Base-by-base conservation (phyloP, 2,888 invertebrate species). In the Argyra leucocephala region DNA sequence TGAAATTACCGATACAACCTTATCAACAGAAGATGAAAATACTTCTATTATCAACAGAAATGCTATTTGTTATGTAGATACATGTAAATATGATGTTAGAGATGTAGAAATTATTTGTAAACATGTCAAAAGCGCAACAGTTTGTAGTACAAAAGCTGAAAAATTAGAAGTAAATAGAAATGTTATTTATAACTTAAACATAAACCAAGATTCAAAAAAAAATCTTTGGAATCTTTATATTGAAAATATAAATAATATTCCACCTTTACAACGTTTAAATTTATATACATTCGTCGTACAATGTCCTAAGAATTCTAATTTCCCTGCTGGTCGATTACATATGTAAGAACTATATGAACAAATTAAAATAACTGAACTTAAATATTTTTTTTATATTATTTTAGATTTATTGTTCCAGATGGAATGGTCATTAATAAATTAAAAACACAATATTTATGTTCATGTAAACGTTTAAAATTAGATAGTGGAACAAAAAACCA, bases 1-100 rank as follows among this genome's bases (percentile, higher is more conserved):
- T 1, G 87, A 88, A 68, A 74, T 80, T 76, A 71, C 83, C 76
- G 72, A 80, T 75, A 69, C 79, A 70, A 68, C 78, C 67, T 74
- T 77, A 3, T 69, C 79, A 31, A 74, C 77, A 12, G 74, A 78
- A 69, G 78, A 79, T 64, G 69, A 69, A 1, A 77, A 79, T 62
- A 76, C 78, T 1, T 74, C 77, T 1, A 72, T 75, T 60, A 73
- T 77, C 6, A 75, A 74, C 58, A 71, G 75, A 59, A 74, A 75
- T 62, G 74, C 76, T 1, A 67, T 72, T 21, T 76, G 76, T 58
- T 73, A 71, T 69, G 74, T 74, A 3, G 75, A 75, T 22, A 73
- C 73, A 0, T 76, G 77, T 65, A 76, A 74, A 67, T 73, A 72
- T 48, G 72, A 73, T 63, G 71, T 71, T 1, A 69, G 67, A 31